Evolutionary conservation across 2,797 vertebrate species (phyloP).

Genomic region (Ceryle rudis): DNA sequence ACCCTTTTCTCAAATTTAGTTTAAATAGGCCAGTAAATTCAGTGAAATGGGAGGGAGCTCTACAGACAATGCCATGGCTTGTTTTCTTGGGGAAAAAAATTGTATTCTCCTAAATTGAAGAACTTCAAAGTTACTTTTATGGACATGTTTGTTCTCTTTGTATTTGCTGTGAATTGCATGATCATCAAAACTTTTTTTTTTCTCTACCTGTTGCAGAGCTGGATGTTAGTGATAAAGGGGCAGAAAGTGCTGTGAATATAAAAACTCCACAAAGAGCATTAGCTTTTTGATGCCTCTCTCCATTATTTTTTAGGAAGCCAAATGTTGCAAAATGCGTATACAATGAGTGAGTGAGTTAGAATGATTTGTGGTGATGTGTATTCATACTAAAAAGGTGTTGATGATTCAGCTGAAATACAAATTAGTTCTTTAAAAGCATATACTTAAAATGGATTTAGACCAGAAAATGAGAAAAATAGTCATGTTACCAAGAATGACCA

Average conservation of each 20-base stretch:
- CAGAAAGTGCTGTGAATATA: not conserved
- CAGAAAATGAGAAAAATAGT: not conserved
- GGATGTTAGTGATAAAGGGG: not conserved
- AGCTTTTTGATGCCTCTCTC: not conserved
- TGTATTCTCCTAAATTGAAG: not conserved
- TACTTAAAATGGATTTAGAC: constrained; percentile 15
- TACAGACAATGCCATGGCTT: not conserved
- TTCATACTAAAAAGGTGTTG: not conserved
- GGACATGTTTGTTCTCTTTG: not conserved
- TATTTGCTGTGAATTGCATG: not conserved
- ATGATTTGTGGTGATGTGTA: not conserved
- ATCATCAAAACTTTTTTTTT: not conserved
- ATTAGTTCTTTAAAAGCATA: not conserved
- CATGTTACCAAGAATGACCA: constrained; percentile 35
- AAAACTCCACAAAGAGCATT: not conserved
- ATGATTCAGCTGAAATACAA: not conserved
- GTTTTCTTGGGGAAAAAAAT: not conserved
- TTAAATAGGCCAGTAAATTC: not conserved
- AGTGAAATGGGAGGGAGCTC: not conserved
- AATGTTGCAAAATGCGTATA: not conserved
- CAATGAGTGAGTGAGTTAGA: not conserved
- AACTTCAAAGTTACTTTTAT: not conserved
- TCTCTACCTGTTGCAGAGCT: not conserved
- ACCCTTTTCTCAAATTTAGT: not conserved
- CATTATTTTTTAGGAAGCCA: not conserved